These are phyloP conservation scores for Diploptera punctata DNA, from an alignment of 2,888 invertebrate genomes.

Conservation along the genomic window DNA sequence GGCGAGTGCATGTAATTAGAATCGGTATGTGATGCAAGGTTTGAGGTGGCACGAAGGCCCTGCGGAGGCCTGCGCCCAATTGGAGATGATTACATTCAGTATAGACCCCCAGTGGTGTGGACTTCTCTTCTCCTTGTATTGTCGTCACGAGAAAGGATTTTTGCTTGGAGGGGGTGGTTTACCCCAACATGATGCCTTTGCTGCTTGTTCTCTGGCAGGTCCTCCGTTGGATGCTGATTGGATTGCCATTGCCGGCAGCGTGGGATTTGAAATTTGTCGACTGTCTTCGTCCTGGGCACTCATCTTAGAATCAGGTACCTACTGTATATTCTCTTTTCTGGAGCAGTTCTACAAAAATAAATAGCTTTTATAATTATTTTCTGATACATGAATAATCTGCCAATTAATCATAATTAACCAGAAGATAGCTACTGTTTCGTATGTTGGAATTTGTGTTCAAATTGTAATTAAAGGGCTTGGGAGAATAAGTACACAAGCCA, in stretches of 20 bases:
- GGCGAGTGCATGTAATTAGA: background rate
- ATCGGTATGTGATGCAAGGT: constrained; percentile 29
- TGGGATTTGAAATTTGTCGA: constrained; percentile 48
- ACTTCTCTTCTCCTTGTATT: constrained; percentile 46
- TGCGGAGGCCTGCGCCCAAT: constrained; percentile 13
- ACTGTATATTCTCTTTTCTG: too few species aligned
- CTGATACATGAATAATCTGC: too few species aligned
- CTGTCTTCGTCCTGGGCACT: constrained; percentile 47
- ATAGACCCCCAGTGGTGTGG: constrained; percentile 46
- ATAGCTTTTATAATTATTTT: too few species aligned
- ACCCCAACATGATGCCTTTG: constrained; percentile 44
- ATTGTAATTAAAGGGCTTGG: too few species aligned
- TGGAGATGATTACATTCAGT: constrained; percentile 44
- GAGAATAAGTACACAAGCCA: too few species aligned
- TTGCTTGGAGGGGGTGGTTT: constrained; percentile 36
- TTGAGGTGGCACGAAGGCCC: constrained; percentile 16
- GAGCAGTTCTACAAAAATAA: too few species aligned
- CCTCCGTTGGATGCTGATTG: constrained; percentile 48
- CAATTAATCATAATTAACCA: too few species aligned
- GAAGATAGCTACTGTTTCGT: too few species aligned
- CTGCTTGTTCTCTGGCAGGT: constrained; percentile 45
- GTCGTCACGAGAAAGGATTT: constrained; percentile 44
- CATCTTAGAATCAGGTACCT: constrained; percentile 47
- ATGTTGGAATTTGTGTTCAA: too few species aligned
- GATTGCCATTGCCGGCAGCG: constrained; percentile 46